Percentiles rank a stretch among this genome's conserved stretches.
Conservation (phyloP, 2,888 invertebrate species). For the Caenorhabditis zanzibari region DNA sequence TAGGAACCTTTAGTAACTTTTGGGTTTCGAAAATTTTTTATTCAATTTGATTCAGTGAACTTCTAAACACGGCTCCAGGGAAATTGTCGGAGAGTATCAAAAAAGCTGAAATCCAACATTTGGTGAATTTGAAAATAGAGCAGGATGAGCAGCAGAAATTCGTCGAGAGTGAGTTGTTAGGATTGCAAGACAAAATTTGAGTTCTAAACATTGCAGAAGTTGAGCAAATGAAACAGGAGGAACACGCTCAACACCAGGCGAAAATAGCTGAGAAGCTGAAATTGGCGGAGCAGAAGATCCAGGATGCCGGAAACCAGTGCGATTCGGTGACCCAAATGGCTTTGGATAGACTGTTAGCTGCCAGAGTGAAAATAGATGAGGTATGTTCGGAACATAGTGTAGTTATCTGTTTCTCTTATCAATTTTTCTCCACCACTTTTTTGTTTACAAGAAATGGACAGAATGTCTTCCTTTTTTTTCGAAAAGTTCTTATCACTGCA, state of each 20-base stretch:
- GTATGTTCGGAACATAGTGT: not conserved
- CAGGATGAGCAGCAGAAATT: not conserved
- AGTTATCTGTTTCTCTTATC: not conserved
- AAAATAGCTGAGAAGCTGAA: not conserved
- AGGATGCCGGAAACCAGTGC: not conserved
- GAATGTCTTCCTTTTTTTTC: not conserved
- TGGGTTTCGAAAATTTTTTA: not conserved
- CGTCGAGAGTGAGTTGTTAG: not conserved
- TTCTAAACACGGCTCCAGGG: not conserved
- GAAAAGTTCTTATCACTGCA: not conserved
- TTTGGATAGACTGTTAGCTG: not conserved
- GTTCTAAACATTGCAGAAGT: not conserved
- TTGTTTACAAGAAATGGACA: not conserved
- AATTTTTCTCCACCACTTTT: not conserved
- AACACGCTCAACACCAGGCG: not conserved
- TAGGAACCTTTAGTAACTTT: not conserved
- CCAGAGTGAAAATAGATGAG: not conserved
- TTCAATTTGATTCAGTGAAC: not conserved
- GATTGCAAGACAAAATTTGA: not conserved
- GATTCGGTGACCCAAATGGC: conserved; percentile 6
- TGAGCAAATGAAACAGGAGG: not conserved
- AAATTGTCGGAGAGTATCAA: not conserved
- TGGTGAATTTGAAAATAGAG: not conserved
- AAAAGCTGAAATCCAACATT: not conserved
- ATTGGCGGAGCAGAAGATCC: not conserved